Conservation (phyloP, 2,113 vertebrate species). For the Pterocles burchelli region DNA sequence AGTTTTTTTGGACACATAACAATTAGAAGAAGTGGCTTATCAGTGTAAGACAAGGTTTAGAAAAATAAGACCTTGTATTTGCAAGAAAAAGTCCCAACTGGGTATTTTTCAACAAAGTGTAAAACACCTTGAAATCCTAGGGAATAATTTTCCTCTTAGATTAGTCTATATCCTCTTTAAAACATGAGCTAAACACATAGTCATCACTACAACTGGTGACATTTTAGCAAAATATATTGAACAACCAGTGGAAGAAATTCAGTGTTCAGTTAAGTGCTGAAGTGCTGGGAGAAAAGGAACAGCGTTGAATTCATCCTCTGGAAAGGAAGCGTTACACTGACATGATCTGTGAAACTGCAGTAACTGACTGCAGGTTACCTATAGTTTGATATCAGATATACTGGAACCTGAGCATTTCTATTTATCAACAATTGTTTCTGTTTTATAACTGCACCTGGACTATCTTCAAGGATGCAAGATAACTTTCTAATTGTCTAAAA, state of each 20-base stretch:
- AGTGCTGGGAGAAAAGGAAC: not conserved
- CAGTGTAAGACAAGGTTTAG: not conserved
- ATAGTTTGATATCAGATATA: not conserved
- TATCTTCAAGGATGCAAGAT: not conserved
- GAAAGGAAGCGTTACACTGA: not conserved
- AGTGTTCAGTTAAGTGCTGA: not conserved
- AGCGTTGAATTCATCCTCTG: not conserved
- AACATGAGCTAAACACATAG: not conserved
- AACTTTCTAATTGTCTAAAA: not conserved
- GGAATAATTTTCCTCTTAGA: not conserved
- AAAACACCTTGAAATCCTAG: not conserved
- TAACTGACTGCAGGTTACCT: not conserved
- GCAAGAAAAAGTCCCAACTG: rapidly evolving
- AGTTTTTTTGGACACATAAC: not conserved
- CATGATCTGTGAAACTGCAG: not conserved
- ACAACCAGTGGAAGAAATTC: not conserved
- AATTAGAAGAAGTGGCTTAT: not conserved
- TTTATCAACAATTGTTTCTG: not conserved
- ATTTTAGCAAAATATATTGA: not conserved
- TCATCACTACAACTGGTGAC: not conserved
- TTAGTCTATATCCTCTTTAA: not conserved
- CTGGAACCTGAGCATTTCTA: not conserved
- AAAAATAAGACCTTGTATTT: not conserved
- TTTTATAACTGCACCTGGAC: not conserved
- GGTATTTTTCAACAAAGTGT: not conserved